phyloP scores from a whole-genome alignment of 2,797 vertebrate species.

The Sparidentex hasta region DNA sequence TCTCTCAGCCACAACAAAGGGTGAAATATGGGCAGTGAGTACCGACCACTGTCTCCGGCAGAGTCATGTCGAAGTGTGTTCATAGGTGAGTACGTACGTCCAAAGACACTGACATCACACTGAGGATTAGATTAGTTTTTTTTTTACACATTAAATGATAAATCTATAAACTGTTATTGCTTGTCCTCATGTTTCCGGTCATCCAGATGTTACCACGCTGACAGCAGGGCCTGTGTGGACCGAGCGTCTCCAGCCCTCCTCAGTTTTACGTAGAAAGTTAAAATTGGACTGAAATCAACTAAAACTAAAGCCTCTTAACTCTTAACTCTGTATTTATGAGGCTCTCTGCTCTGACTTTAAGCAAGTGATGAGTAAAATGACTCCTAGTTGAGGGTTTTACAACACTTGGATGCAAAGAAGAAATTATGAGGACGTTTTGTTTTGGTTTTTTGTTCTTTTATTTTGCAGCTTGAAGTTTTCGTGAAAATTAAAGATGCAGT shows the following conservation, averaged over 20 bases:
- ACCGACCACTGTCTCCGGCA: constrained; percentile 65
- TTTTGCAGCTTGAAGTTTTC: not conserved
- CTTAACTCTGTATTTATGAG: not conserved
- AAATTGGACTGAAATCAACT: not conserved
- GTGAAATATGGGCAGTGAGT: constrained; percentile 69
- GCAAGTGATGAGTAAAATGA: not conserved
- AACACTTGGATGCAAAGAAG: not conserved
- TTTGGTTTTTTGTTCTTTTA: no score
- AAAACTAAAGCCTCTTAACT: not conserved
- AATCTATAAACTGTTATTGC: not conserved
- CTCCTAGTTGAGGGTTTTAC: not conserved
- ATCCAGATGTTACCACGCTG: not conserved
- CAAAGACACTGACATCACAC: not conserved
- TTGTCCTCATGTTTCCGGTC: not conserved
- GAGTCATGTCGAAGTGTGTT: constrained; percentile 49
- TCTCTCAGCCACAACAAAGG: constrained; percentile 53
- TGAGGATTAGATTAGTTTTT: not conserved
- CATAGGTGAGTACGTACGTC: constrained; percentile 67
- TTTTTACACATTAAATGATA: not conserved
- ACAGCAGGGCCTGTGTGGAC: not conserved
- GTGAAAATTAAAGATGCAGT: not conserved
- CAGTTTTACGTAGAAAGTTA: not conserved
- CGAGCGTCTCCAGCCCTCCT: not conserved
- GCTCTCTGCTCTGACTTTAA: not conserved
- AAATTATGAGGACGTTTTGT: not conserved